Evolutionary conservation across 2,113 vertebrate genomes (phyloP), one percentile per base, ranked within the genome.

Genomic region (Hystrix cristata): DNA sequence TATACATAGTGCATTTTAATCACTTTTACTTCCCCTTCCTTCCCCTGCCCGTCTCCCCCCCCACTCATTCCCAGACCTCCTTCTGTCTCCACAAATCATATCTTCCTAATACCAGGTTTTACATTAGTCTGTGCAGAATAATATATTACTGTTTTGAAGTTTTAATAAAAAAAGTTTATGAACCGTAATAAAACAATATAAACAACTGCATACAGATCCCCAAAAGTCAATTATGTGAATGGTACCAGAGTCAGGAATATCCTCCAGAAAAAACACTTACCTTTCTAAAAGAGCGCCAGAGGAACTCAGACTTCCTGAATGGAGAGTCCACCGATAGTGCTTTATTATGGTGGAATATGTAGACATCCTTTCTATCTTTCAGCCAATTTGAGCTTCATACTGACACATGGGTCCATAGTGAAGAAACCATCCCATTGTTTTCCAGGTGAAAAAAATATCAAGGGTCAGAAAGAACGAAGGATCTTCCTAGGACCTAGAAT

Each of bases 1-100:
- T 7, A 46, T 1, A 46, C 4, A 25, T 0, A 27, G 1, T 2
- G 1, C 43, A 25, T 46, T 43, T 74, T 13, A 27, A 1, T 46
- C 11, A 1, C 23, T 13, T 5, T 46, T 12, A 18, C 23, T 18
- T 74, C 23, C 43, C 38, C 9, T 1, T 12, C 71, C 71, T 3
- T 10, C 4, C 62, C 25, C 21, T 19, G 38, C 19, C 21, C 38
- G 23, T 12, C 71, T 23, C 43, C 46, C 23, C 2, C 38, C 43
- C 1, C 38, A n/a, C 71, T 43, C 38, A 3, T 12, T 3, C 38
- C 21, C 23, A 46, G 38, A 11, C 11, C 71, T 46, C 21, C 71
- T 72, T 46, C 71, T 10, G 12, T 23, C 71, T 12, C 71, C 71
- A 5, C 38, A 72, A 38, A 43, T 27, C 19, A 38, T 10, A 23